These are phyloP conservation scores for Thaumetopoea pityocampa DNA, from an alignment of 1,140 invertebrate species.

Conservation along the genomic window DNA sequence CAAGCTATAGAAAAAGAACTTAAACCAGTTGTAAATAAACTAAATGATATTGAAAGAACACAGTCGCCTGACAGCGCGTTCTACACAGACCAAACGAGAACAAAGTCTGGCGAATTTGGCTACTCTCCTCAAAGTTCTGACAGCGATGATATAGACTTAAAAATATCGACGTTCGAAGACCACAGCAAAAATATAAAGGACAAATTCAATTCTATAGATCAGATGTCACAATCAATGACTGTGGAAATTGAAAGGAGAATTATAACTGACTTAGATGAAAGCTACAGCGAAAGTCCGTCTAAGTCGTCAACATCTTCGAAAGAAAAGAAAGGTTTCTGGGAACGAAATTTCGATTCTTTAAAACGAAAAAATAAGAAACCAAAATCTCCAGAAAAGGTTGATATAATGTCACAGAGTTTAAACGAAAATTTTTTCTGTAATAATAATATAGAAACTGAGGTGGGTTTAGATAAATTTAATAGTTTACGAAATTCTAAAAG, in stretches of 20 bases:
- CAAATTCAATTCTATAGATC: constrained; percentile 73
- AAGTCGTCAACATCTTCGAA: constrained; percentile 60
- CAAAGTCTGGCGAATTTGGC: constrained; percentile 69
- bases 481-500: constrained; percentile 67
- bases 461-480: constrained; percentile 61
- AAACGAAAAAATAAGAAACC: constrained; percentile 67
- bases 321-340: constrained; percentile 75
- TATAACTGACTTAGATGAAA: constrained; percentile 31
- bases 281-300: constrained; percentile 54
- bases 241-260: constrained; percentile 64
- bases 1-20: constrained; percentile 79
- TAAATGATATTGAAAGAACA: constrained; percentile 60
- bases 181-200: constrained; percentile 62
- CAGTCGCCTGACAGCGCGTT: constrained; percentile 66
- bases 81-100: constrained; percentile 61
- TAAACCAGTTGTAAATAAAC: constrained; percentile 74
- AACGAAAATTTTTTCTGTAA: constrained; percentile 78
- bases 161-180: constrained; percentile 58
- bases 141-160: constrained; percentile 65
- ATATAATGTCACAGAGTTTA: constrained; percentile 78
- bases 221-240: constrained; percentile 78
- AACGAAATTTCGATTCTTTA: constrained; percentile 73
- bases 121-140: constrained; percentile 71
- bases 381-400: constrained; percentile 58
- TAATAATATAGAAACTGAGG: constrained; percentile 65